Evolutionary conservation across 1,140 invertebrate species (phyloP).

Genomic region (Anastrepha obliqua): DNA sequence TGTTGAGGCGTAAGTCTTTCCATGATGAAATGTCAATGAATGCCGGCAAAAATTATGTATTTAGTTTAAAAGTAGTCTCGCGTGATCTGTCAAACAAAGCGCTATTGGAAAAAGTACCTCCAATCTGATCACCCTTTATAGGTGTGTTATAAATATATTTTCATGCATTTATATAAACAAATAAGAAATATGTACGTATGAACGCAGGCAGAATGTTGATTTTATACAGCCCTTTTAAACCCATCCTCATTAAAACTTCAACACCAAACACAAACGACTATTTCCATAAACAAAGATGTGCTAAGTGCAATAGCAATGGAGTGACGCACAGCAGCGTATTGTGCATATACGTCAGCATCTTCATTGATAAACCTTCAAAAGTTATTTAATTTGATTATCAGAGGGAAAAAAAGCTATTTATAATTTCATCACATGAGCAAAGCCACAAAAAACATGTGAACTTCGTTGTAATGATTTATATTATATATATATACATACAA

Average conservation of each 20-base stretch:
- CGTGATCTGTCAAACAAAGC: too few species aligned
- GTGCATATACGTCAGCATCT: not conserved
- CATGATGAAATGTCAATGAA: too few species aligned
- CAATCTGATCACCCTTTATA: too few species aligned
- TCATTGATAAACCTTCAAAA: slow-evolving; percentile 40
- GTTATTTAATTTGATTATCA: not conserved
- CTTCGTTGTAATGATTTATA: too few species aligned
- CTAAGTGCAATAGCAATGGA: slow-evolving; percentile 22
- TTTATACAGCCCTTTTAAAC: not conserved
- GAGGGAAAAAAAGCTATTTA: too few species aligned
- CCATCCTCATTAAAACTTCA: not conserved
- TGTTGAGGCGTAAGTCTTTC: too few species aligned
- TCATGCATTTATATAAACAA: not conserved
- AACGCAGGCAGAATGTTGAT: not conserved
- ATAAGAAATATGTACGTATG: slow-evolving; percentile 13
- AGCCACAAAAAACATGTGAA: too few species aligned
- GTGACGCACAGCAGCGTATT: not conserved
- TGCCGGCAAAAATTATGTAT: too few species aligned
- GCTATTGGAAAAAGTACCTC: too few species aligned
- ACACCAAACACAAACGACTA: not conserved
- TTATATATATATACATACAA: not conserved
- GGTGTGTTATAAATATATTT: slow-evolving; percentile 17
- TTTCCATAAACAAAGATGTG: slow-evolving; percentile 17
- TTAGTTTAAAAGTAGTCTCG: too few species aligned
- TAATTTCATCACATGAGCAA: too few species aligned